Conservation (phyloP, 2,888 invertebrate genomes). For the Blomia tropicalis region DNA sequence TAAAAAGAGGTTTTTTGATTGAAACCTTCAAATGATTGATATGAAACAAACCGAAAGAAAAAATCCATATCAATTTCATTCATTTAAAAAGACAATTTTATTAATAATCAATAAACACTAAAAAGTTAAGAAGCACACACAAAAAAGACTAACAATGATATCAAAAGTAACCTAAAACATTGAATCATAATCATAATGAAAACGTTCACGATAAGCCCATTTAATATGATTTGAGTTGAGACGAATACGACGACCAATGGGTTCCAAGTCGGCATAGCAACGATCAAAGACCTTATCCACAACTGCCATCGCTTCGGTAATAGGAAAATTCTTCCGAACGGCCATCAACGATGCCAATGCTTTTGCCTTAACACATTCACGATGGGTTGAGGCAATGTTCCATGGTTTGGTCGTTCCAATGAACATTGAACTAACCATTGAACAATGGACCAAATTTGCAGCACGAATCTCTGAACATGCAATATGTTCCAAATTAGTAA, state of each 20-base stretch:
- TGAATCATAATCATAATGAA: constrained; percentile 55
- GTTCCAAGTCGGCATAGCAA: constrained; percentile 82
- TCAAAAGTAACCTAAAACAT: too few relatives aligned
- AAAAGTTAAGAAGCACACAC: too few relatives aligned
- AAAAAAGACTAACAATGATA: too few relatives aligned
- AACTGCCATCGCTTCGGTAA: constrained; percentile 53
- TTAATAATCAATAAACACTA: too few relatives aligned
- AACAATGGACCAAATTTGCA: constrained; percentile 82
- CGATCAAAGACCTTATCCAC: constrained; percentile 73
- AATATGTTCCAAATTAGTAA: constrained; percentile 71
- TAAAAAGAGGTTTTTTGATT: too few relatives aligned
- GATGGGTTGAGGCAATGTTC: constrained; percentile 56
- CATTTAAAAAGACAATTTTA: too few relatives aligned
- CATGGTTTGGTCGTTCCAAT: constrained; percentile 58
- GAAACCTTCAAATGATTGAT: too few relatives aligned
- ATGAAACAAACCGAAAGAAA: too few relatives aligned
- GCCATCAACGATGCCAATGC: constrained; percentile 67
- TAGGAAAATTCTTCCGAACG: constrained; percentile 51
- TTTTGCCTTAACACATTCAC: constrained; percentile 78
- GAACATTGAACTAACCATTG: constrained; percentile 59
- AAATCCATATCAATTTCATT: too few relatives aligned
- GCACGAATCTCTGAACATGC: constrained; percentile 91
- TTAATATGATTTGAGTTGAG: constrained; percentile 55
- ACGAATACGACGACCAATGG: constrained; percentile 49
- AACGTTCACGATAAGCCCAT: constrained; percentile 56